Conservation (phyloP, 2,797 vertebrate species). For the Gymnothorax reevesii region DNA sequence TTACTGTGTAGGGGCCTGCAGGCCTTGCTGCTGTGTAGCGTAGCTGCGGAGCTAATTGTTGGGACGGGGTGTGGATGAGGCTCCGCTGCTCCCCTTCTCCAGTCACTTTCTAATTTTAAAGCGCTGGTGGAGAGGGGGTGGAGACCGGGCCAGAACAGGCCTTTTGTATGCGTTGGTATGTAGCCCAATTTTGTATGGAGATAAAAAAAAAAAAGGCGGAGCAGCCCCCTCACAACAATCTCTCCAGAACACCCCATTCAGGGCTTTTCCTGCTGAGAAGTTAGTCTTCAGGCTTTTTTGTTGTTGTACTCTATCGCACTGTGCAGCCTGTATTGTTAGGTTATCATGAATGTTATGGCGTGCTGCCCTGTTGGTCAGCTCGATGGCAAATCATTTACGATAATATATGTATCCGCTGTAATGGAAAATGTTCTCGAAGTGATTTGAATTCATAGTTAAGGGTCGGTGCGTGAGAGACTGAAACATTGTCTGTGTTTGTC, state of each 20-base stretch:
- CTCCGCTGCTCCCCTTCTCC: background rate
- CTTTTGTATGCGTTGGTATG: background rate
- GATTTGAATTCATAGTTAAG: background rate
- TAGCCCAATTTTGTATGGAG: slow-evolving; percentile 4
- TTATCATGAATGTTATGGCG: background rate
- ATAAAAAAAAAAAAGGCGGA: background rate
- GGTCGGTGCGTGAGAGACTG: background rate
- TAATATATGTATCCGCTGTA: background rate
- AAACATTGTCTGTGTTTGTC: background rate
- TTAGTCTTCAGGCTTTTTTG: background rate
- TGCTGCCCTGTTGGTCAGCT: background rate
- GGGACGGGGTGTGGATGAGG: slow-evolving; percentile 8
- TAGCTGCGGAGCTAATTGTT: background rate
- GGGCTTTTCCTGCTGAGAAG: background rate
- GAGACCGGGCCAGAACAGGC: background rate
- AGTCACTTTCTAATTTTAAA: slow-evolving; percentile 15
- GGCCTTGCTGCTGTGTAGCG: background rate
- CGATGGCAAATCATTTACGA: background rate
- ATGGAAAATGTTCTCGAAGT: background rate
- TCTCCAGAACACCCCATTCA: background rate
- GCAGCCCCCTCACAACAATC: background rate
- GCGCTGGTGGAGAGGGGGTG: background rate
- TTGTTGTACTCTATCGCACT: background rate
- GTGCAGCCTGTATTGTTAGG: background rate
- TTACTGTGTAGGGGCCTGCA: background rate